Evolutionary conservation across 2,797 vertebrate species (phyloP), one percentile per base, ranked within the genome.

Genomic region (Pterois miles): DNA sequence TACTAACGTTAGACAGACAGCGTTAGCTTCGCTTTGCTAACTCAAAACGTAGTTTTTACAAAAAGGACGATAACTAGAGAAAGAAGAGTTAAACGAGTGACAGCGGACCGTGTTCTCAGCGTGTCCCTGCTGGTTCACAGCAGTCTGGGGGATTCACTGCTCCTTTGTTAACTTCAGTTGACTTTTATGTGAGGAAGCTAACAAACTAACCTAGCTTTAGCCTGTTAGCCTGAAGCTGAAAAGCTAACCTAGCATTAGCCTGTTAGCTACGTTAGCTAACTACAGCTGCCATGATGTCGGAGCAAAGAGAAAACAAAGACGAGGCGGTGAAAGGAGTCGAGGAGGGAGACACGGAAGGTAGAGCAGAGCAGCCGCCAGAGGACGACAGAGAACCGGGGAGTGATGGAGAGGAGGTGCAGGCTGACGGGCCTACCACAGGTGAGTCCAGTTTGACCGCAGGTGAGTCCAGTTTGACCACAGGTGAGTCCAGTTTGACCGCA

Each of bases 251-350:
- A 12, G 22, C 22, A 6, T 43, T 63, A 74, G 56, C 23, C 16
- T 6, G 8, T 7, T 9, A 7, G 33, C 9, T 6, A 4, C 22
- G 53, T 1, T 3, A 18, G 16, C 40, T 43, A 18, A 43, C 22
- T 58, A 4, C 13, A 62, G 4, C 29, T n/a, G 52, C 10, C 11
- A 29, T 0, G 4, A 93, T 92, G 92, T 85, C 76, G 14, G 79
- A 83, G 25, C 70, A 53, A 29, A 74, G 40, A 16, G 18, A 74
- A 31, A 18, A 4, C 1, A 46, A 18, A 3, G 48, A 76, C 12
- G 25, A 43, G 27, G 25, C 62, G 25, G 18, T 13, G 27, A 48
- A 29, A 20, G 71, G 38, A 4, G 23, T 2, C 4, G 22, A 76
- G 4, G 77, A 58, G 2, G 31, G 56, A 10, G n/a, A 20, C 5